Evolutionary conservation across 2,113 vertebrate species (phyloP).

Genomic region (Trematomus loennbergii): DNA sequence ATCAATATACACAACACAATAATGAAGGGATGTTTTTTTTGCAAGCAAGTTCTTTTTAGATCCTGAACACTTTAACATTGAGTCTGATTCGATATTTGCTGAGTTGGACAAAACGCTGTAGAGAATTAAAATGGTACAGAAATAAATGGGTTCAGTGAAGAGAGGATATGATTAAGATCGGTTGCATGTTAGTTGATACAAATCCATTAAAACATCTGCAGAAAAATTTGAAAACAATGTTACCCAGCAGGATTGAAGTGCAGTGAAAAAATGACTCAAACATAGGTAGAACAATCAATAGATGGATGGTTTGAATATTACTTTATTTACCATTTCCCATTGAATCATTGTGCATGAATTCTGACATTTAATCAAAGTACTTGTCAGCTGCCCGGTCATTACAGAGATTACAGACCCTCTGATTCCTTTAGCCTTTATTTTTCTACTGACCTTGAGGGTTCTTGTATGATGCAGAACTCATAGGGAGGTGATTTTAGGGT

Average conservation of each 20-base stretch:
- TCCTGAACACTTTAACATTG: not conserved
- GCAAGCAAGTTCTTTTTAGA: not conserved
- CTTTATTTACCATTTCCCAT: not conserved
- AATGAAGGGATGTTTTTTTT: too few species aligned
- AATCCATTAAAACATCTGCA: not conserved
- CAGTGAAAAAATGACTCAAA: not conserved
- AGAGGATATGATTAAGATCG: not conserved
- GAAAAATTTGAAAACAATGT: not conserved
- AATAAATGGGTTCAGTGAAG: not conserved
- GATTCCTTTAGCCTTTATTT: constrained; percentile 1
- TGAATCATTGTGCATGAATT: not conserved
- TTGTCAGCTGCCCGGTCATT: not conserved
- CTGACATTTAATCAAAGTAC: not conserved
- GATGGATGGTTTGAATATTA: not conserved
- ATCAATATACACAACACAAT: not conserved
- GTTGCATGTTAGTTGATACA: not conserved
- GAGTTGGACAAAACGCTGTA: not conserved
- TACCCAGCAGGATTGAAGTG: not conserved
- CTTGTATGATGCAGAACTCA: not conserved
- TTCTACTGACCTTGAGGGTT: not conserved
- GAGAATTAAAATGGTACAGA: not conserved
- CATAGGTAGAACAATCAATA: not conserved
- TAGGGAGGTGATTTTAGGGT: not conserved
- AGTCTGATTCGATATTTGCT: not conserved
- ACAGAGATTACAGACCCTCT: not conserved